Evolutionary conservation across 2,797 vertebrate species (phyloP).

Genomic region (Salarias fasciatus): DNA sequence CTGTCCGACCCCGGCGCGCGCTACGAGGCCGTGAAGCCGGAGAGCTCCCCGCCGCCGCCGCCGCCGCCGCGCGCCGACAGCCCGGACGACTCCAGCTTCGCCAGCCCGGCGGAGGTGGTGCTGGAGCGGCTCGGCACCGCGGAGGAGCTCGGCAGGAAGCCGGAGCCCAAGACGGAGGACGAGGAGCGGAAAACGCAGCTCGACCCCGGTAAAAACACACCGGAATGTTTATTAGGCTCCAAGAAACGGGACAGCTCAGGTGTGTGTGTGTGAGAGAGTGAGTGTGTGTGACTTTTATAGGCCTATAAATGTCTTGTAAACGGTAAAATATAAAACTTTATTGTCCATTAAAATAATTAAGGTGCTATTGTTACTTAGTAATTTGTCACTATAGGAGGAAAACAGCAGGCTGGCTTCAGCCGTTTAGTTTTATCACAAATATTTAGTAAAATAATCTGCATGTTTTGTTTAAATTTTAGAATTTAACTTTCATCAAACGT

Average conservation of each 20-base stretch:
- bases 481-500: no score
- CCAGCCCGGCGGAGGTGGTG: conserved; percentile 86
- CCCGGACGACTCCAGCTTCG: conserved; percentile 83
- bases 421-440: not conserved
- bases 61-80: conserved; percentile 66
- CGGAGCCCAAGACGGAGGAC: conserved; percentile 64
- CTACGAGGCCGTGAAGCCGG: conserved; percentile 88
- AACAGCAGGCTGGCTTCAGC: conserved; percentile 20
- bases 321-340: conserved; percentile 79
- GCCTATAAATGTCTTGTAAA: conserved; percentile 94
- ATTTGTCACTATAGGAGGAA: conserved; percentile 43
- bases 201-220: conserved; percentile 65
- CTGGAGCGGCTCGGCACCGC: conserved; percentile 87
- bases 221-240: conserved; percentile 59
- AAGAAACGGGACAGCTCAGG: conserved; percentile 45
- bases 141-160: conserved; percentile 85
- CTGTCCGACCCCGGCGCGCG: conserved; percentile 60
- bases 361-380: conserved; percentile 66
- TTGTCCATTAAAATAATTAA: conserved; percentile 79
- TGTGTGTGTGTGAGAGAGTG: conserved; percentile 39
- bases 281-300: conserved; percentile 91
- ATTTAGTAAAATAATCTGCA: no score
- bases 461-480: no score
- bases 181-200: conserved; percentile 53
- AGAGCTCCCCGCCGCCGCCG: conserved; percentile 67